These are phyloP conservation scores for Carpatolechia fugitivella DNA, from an alignment of 2,888 invertebrate species.

Conservation along the genomic window DNA sequence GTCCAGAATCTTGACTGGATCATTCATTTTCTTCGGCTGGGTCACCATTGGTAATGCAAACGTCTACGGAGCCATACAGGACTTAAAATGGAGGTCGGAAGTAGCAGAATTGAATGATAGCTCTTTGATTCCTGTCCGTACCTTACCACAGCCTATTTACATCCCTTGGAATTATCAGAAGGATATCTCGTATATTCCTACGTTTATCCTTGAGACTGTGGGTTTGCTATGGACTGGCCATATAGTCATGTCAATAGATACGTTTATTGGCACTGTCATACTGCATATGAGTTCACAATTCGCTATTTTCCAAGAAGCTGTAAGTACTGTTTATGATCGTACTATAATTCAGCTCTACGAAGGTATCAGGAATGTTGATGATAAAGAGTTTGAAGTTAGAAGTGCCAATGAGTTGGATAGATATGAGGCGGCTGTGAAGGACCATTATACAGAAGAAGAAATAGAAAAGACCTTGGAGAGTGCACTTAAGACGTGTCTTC, in stretches of 20 bases:
- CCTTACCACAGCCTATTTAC: slow-evolving; percentile 66
- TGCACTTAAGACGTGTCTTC: slow-evolving; percentile 52
- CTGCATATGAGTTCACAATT: slow-evolving; percentile 71
- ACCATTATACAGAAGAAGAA: slow-evolving; percentile 43
- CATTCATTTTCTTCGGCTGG: slow-evolving; percentile 69
- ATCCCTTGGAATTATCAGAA: slow-evolving; percentile 70
- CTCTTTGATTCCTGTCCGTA: slow-evolving; percentile 43
- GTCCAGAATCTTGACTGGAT: slow-evolving; percentile 52
- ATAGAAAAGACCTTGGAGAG: slow-evolving; percentile 53
- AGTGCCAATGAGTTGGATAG: slow-evolving; percentile 28
- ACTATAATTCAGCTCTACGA: slow-evolving; percentile 45
- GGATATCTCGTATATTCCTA: slow-evolving; percentile 52
- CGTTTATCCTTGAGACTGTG: slow-evolving; percentile 60
- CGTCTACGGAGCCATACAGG: slow-evolving; percentile 60
- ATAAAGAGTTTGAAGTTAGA: slow-evolving; percentile 15
- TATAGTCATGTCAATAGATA: slow-evolving; percentile 70
- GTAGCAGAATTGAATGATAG: slow-evolving; percentile 49
- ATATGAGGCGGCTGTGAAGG: slow-evolving; percentile 43
- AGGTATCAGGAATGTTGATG: slow-evolving; percentile 27
- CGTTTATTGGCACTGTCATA: slow-evolving; percentile 66
- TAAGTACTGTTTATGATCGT: slow-evolving; percentile 58
- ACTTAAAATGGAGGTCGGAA: slow-evolving; percentile 56
- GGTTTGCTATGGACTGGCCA: slow-evolving; percentile 72
- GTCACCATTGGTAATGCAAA: slow-evolving; percentile 63
- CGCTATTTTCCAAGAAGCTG: slow-evolving; percentile 55